phyloP scores from a whole-genome alignment of 2,888 invertebrate species.

The Eupithecia centaureata region DNA sequence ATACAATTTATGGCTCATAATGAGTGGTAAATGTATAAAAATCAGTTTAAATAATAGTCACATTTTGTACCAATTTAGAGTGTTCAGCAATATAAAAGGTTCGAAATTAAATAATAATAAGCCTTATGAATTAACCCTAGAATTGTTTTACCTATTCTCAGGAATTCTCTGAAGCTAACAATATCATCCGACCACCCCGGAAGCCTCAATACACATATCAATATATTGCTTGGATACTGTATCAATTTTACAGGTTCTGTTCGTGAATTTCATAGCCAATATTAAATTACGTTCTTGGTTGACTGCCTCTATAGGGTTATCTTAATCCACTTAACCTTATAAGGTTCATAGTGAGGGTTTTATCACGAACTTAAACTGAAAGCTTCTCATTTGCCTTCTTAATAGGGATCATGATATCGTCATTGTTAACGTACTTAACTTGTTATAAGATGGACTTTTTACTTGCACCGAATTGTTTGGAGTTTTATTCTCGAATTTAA shows the following conservation, averaged over 20 bases:
- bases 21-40: too few relatives aligned
- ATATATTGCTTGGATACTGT: slow-evolving; percentile 1
- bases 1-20: too few relatives aligned
- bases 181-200: background rate
- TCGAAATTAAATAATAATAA: background rate
- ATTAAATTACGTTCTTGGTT: slow-evolving; percentile 12
- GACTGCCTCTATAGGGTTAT: slow-evolving; percentile 13
- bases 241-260: slow-evolving; percentile 3
- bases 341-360: background rate
- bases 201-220: background rate
- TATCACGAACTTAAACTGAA: slow-evolving; percentile 6
- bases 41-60: too few relatives aligned
- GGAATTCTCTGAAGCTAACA: background rate
- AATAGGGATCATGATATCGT: background rate
- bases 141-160: background rate
- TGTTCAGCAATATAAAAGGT: background rate
- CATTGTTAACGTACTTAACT: background rate
- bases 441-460: background rate
- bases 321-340: slow-evolving; percentile 18
- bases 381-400: slow-evolving; percentile 11
- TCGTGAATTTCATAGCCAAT: slow-evolving; percentile 5
- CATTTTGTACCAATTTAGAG: too few relatives aligned
- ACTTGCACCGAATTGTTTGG: background rate
- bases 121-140: background rate
- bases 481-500: too few relatives aligned